phyloP scores from a whole-genome alignment of 2,797 vertebrate genomes.

The Halcyon leucocephala region DNA sequence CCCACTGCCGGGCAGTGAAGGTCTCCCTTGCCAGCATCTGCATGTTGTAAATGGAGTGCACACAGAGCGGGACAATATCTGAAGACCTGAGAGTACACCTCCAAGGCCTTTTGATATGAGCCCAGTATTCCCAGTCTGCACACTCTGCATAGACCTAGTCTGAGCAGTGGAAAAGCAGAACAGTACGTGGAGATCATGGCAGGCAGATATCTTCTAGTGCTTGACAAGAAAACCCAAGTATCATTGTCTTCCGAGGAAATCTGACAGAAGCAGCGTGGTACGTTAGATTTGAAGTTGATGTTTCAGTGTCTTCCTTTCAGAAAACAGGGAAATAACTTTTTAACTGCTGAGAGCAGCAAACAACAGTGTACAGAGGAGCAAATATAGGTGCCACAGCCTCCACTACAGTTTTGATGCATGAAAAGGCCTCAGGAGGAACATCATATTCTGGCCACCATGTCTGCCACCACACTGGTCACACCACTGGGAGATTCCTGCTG shows the following conservation, averaged over 20 bases:
- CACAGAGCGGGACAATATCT: neutral
- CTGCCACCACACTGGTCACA: neutral
- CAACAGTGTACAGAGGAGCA: accelerated
- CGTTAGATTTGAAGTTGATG: neutral
- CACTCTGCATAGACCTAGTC: neutral
- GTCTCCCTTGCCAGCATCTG: neutral
- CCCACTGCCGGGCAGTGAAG: neutral
- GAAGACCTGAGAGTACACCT: neutral
- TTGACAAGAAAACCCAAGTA: neutral
- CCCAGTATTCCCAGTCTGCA: neutral
- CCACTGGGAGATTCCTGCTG: neutral
- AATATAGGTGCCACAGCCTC: neutral
- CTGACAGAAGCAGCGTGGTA: neutral
- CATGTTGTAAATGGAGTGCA: neutral
- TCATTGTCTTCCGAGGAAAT: neutral
- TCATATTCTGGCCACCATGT: accelerated
- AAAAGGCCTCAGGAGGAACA: neutral
- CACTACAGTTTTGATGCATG: neutral
- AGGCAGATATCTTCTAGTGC: neutral
- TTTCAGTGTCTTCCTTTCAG: neutral
- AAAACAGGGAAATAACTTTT: neutral
- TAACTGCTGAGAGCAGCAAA: neutral
- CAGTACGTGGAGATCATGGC: neutral
- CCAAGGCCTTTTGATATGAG: neutral
- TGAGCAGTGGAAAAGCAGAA: neutral